A percentile compares a stretch with the other conserved stretches of the same genome.
These are phyloP conservation scores for Drosophila kanapiae DNA, from an alignment of 1,140 invertebrate species.

Conservation along the genomic window DNA sequence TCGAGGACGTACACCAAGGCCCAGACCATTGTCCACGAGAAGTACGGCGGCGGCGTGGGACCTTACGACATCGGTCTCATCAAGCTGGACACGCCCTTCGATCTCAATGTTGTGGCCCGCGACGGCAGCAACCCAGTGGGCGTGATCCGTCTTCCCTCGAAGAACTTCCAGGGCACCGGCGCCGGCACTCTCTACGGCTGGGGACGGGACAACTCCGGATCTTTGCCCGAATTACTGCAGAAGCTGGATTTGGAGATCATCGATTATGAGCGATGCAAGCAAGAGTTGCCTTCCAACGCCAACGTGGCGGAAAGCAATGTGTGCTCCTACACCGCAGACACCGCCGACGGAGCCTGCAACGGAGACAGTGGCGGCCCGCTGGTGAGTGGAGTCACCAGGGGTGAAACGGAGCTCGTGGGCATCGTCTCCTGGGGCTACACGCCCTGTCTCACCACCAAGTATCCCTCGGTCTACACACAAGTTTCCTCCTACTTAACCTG, in stretches of 20 bases:
- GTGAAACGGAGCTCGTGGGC: slow-evolving; percentile 85
- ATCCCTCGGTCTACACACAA: slow-evolving; percentile 90
- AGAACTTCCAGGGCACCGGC: slow-evolving; percentile 67
- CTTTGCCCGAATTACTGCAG: slow-evolving; percentile 77
- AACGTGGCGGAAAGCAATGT: slow-evolving; percentile 82
- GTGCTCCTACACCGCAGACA: slow-evolving; percentile 87
- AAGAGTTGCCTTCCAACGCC: slow-evolving; percentile 32
- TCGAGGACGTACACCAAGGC: slow-evolving; percentile 13
- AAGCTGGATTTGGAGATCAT: slow-evolving; percentile 80
- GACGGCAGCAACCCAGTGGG: slow-evolving; percentile 85
- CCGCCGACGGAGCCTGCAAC: slow-evolving; percentile 87
- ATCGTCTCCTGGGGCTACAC: slow-evolving; percentile 91
- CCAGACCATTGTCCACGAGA: slow-evolving; percentile 84
- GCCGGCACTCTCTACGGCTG: slow-evolving; percentile 85
- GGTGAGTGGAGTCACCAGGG: not conserved
- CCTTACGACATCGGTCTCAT: slow-evolving; percentile 89
- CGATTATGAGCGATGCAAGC: slow-evolving; percentile 45
- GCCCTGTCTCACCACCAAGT: slow-evolving; percentile 88
- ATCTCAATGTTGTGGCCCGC: slow-evolving; percentile 79
- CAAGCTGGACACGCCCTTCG: slow-evolving; percentile 86
- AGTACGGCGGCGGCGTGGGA: slow-evolving; percentile 86
- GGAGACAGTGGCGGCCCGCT: slow-evolving; percentile 89
- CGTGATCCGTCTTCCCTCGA: slow-evolving; percentile 85
- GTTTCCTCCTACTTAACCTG: not conserved
- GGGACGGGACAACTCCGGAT: slow-evolving; percentile 85